Evolutionary conservation across 2,888 invertebrate genomes (phyloP), one percentile per base, ranked within the genome.

Genomic region (Nymphalis polychloros): DNA sequence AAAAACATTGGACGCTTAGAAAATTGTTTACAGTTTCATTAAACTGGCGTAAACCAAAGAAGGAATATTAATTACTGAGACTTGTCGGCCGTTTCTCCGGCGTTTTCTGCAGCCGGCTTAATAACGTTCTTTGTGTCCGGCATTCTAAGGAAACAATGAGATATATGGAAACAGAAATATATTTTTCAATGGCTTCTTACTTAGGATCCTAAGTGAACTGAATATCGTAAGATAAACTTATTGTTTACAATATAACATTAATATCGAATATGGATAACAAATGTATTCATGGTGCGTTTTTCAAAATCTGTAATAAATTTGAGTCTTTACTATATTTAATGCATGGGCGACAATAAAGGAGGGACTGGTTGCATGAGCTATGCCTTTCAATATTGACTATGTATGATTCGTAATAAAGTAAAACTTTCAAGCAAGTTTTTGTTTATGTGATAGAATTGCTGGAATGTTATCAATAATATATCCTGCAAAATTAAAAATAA

Each of bases 91-190:
- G 5, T 23, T 53, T 13, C 13, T 27, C 27, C 41, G 13, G 41
- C 41, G 3, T 27, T 53, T 8, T 53, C 53, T 55, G 53, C 8
- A 55, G 53, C 53, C 53, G 53, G 53, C 53, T 55, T 55, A 55
- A 55, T 55, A 55, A 50, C 50, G 7, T 31, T 55, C 53, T 31
- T 55, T 55, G 53, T 31, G 31, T 55, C 53, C 53, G 20, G 13
- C 20, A 17, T 46, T 41, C 46, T 46, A 17, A 59, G 19, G 59
- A 46, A 46, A 59, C 20, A 41, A 59, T 59, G 46, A 41, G 46
- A 59, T 59, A 59, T 46, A 59, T 59, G 59, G 46, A 46, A 59
- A 35, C 23, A 20, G 20, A 41, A 41, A 46, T 41, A 59, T 20
- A 17, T 19, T 59, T 59, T 46, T 20, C 59, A 47, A 59, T 59